Conservation (phyloP, 2,113 vertebrate species). For the Paradoxurus hermaphroditus region DNA sequence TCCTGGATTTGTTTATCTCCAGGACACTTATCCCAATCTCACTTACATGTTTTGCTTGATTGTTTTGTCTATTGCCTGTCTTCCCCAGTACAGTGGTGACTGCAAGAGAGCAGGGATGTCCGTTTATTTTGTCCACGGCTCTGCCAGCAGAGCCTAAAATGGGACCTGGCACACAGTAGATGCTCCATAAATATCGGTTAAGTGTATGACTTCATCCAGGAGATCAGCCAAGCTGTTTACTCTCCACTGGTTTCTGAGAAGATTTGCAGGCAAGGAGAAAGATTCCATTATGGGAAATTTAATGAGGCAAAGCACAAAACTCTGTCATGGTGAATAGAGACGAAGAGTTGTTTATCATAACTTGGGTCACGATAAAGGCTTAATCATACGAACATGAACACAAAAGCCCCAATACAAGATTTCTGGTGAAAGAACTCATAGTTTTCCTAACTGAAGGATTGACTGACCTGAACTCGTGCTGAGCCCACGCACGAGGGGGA, state of each 20-base stretch:
- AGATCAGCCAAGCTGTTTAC: neutral
- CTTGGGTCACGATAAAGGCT: neutral
- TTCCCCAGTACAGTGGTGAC: neutral
- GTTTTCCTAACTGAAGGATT: neutral
- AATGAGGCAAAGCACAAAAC: neutral
- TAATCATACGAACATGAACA: neutral
- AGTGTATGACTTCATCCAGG: neutral
- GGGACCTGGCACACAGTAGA: neutral
- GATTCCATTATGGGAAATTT: neutral
- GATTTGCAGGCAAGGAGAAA: neutral
- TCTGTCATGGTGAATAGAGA: neutral
- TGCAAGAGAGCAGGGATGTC: accelerated
- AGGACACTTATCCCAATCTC: neutral
- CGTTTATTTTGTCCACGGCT: neutral
- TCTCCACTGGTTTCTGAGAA: neutral
- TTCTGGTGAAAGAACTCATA: neutral
- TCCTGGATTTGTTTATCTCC: neutral
- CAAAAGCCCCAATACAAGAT: neutral
- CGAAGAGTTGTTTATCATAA: neutral
- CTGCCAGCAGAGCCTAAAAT: neutral
- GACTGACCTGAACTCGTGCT: accelerated
- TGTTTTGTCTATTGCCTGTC: neutral
- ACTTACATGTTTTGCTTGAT: neutral
- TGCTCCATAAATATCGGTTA: neutral
- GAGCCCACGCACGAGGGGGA: accelerated